Base-by-base conservation (phyloP, 2,888 invertebrate genomes). In the Drosophila formosana region DNA sequence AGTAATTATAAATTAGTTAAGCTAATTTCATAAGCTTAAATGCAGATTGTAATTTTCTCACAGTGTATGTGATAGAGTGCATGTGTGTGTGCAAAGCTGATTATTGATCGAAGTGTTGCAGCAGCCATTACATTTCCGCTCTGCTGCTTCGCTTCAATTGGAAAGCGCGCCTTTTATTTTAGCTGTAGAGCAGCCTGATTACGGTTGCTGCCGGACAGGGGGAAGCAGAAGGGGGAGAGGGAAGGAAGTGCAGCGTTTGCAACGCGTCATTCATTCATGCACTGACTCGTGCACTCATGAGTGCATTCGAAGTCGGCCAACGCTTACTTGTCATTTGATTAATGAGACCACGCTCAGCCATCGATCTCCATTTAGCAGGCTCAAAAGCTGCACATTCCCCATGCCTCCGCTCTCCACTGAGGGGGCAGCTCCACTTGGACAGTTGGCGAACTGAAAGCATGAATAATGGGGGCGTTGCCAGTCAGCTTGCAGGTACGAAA, bases 361-460 rank as follows among this genome's bases (percentile, higher is more conserved):
- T 90, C 91, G 90, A 90, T 90, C 90, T 91, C 91, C 91, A 91
- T 90, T 90, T 91, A 90, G 86, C 88, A 80, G 71, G 52, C 66
- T 64, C 34, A 55, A 63, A 66, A 66, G 56, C 53, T 62, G 37
- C 57, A 37, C 50, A 13, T 41, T 25, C 23, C 7, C 45, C 7
- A 3, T 3, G 25, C 23, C 30, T 5, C 41, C 11, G 13, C 23
- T n/a, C 30, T 37, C 34, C 49, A 51, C 23, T 25, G 32, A 7
- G 30, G 25, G 47, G 28, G 18, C 50, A 30, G 8, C 37, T 28
- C 9, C 34, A 34, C 26, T 43, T 57, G 60, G 65, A 72, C 63
- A 64, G 72, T 80, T 65, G 60, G 68, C 64, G 46, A 75, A 80
- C 78, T 76, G 73, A 72, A 72, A 73, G 72, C 82, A 75, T 79